Base-by-base conservation (phyloP, 2,888 invertebrate genomes). In the Caenorhabditis sp. region DNA sequence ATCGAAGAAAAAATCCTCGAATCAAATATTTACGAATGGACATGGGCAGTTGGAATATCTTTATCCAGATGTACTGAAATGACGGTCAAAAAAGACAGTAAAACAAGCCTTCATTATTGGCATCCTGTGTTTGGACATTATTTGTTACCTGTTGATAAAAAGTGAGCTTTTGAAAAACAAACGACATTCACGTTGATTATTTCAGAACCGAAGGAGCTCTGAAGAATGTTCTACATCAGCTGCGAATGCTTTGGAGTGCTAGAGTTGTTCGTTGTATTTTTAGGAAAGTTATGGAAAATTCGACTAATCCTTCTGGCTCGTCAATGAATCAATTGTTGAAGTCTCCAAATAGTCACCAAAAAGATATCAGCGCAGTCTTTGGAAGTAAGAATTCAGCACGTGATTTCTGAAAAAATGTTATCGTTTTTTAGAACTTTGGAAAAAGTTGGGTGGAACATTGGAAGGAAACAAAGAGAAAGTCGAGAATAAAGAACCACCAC, bases 111-210 rank as follows among this genome's bases (percentile, higher is more conserved):
- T 8, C 66, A 78, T 20, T 95, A 96, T 89, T 99, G 97, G 97
- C 97, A 99, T 89, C 97, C 97, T 4, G 92, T 97, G 26, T 91
- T 99, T 14, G 97, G 97, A 1, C 67, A 78, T 59, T 81, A 77
- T 52, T 67, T 70, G 2, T 76, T 85, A 23, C 83, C 85, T 17
- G 77, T 85, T 38, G 92, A 93, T 85, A 89, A 90, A 0, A 83
- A 87, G 85, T 88, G 8, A 38, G 38, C 38, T n/a, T 59, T 31
- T 52, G n/a, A n/a, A n/a, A n/a, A n/a, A n/a, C n/a, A n/a, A n/a
- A n/a, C n/a, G n/a, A n/a, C n/a, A n/a, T n/a, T n/a, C 31, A 31
- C 4, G 31, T 7, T 10, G 10, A 63, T 72, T 63, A n/a, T 81
- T 83, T n/a, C 80, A 92, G 92, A 67, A 90, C 93, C 0, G 92